Base-by-base conservation (phyloP, 2,113 vertebrate genomes). In the Cyprinus carpio region DNA sequence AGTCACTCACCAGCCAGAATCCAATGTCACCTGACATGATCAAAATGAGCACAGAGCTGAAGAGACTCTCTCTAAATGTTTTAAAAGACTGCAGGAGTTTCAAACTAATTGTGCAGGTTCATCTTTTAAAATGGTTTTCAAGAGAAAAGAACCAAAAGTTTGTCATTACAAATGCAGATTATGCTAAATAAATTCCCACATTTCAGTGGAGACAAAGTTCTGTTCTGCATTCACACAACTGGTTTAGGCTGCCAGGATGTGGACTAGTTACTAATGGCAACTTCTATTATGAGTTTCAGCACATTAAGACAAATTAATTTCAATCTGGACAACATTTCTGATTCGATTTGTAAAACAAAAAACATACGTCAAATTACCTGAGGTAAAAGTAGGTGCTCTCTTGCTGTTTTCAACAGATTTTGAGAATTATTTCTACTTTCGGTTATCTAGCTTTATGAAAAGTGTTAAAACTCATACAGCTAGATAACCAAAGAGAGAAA, bases 381-480 rank as follows among this genome's bases (percentile, higher is more conserved):
- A 40, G 6, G 56, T n/a, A 75, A 75, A 51, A 27, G 75, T 7
- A 4, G 37, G 5, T 13, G n/a, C 23, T 46, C 7, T 34, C 65
- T 60, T 60, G 58, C 18, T 37, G 43, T 29, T 43, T 23, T 58
- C 56, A 40, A 15, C 40, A 58, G 67, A 37, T 92, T 94, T 88
- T 92, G 95, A 95, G 96, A 96, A 95, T 94, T 94, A 96, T 98
- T 98, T 96, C 95, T 99, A 97, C 97, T 97, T 99, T 99, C 97
- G 97, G 97, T 99, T 99, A 97, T 98, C 97, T 99, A 99, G 97
- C 97, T 99, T 98, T 99, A 99, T 99, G 97, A 98, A 89, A 96
- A 88, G 90, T 94, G 93, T 86, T 96, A 95, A 96, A 95, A 97
- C 97, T 98, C 97, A 98, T 97, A 98, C 97, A 98, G 97, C 97